These are phyloP conservation scores for Ciconia nigra DNA, from an alignment of 2,797 vertebrate species.

Conservation along the genomic window DNA sequence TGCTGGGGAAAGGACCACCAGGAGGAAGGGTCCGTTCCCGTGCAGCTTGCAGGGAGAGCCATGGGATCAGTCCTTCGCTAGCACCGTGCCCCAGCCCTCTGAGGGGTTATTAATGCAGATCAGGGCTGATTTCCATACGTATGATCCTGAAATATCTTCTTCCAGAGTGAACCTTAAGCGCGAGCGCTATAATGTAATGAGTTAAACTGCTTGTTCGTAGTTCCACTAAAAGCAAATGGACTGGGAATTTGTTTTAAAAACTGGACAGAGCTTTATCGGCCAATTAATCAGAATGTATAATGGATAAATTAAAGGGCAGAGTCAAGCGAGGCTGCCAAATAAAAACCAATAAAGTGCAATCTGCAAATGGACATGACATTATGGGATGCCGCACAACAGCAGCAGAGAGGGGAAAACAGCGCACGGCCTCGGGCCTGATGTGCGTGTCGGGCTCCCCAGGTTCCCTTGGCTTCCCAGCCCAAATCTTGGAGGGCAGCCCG, in stretches of 20 bases:
- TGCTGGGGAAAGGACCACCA: not conserved
- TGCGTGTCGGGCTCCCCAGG: rapidly evolving
- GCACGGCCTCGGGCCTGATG: not conserved
- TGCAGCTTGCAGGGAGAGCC: not conserved
- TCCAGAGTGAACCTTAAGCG: not conserved
- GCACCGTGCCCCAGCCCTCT: not conserved
- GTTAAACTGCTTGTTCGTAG: conserved; percentile 35
- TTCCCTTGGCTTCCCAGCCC: not conserved
- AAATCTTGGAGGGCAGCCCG: not conserved
- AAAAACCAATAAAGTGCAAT: conserved; percentile 57
- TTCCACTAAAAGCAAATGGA: conserved; percentile 62
- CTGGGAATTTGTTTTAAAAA: conserved; percentile 64
- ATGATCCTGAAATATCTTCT: conserved; percentile 18
- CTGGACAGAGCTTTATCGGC: conserved; percentile 60
- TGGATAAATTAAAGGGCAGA: conserved; percentile 70
- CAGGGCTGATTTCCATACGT: conserved; percentile 14
- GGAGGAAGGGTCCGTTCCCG: not conserved
- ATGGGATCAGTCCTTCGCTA: not conserved
- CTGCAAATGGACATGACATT: conserved; percentile 40
- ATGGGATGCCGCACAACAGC: conserved; percentile 1
- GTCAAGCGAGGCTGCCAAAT: conserved; percentile 52
- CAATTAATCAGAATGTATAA: conserved; percentile 68
- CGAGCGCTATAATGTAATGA: not conserved
- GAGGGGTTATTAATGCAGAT: not conserved
- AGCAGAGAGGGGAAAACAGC: not conserved